Evolutionary conservation across 1,140 invertebrate genomes (phyloP).

Genomic region (Cecropterus lyciades): DNA sequence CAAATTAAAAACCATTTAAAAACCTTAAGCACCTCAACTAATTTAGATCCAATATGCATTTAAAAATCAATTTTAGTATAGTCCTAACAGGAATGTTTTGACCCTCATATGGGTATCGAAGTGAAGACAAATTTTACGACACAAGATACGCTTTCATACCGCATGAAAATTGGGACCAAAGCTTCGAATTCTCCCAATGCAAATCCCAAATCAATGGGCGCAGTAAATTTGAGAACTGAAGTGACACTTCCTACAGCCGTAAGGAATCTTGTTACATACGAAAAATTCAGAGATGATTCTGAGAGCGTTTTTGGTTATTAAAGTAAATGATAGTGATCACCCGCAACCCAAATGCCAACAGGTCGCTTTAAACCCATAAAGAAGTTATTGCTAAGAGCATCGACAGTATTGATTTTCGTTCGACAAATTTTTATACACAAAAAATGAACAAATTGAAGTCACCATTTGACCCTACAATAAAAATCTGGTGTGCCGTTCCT

Average conservation of each 20-base stretch:
- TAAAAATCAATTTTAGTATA: slow-evolving; percentile 18
- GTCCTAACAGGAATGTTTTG: slow-evolving; percentile 17
- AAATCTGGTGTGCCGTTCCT: slow-evolving; percentile 39
- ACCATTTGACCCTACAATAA: slow-evolving; percentile 57
- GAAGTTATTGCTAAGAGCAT: slow-evolving; percentile 43
- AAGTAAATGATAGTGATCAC: slow-evolving; percentile 18
- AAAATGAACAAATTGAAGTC: slow-evolving; percentile 38
- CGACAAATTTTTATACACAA: slow-evolving; percentile 20
- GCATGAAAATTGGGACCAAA: slow-evolving; percentile 36
- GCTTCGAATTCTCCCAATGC: slow-evolving; percentile 42
- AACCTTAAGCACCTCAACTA: slow-evolving; percentile 15
- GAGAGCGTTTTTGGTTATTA: slow-evolving; percentile 10
- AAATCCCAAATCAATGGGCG: slow-evolving; percentile 35
- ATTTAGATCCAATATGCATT: slow-evolving; percentile 21
- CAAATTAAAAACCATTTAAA: slow-evolving; percentile 31
- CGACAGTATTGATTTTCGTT: slow-evolving; percentile 35
- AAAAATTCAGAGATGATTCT: slow-evolving; percentile 3
- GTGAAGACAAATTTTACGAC: slow-evolving; percentile 42
- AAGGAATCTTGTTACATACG: slow-evolving; percentile 21
- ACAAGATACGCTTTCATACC: slow-evolving; percentile 17
- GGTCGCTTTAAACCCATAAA: slow-evolving; percentile 41
- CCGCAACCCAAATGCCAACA: slow-evolving; percentile 25
- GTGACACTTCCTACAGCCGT: background rate
- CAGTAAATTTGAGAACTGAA: slow-evolving; percentile 37
- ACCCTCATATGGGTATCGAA: slow-evolving; percentile 12